Conservation (phyloP, 2,888 invertebrate genomes). For the Chelonus formosanus region DNA sequence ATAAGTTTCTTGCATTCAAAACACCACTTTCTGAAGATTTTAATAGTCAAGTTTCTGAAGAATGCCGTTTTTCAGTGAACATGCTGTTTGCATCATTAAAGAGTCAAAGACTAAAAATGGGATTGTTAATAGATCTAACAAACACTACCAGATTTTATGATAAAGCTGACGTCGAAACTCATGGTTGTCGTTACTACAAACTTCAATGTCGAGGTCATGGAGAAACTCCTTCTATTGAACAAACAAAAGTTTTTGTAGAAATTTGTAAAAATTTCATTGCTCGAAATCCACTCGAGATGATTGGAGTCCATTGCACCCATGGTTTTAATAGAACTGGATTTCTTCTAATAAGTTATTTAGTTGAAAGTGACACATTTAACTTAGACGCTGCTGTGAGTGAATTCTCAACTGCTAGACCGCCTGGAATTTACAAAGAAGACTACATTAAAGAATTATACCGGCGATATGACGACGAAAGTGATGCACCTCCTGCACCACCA, state of each 20-base stretch:
- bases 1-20: slow-evolving; percentile 93
- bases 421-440: slow-evolving; percentile 97
- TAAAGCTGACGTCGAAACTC: slow-evolving; percentile 77
- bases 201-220: slow-evolving; percentile 91
- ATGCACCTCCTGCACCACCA: slow-evolving; percentile 75
- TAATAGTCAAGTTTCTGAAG: slow-evolving; percentile 84
- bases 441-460: slow-evolving; percentile 87
- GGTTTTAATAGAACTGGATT: slow-evolving; percentile 99
- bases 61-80: slow-evolving; percentile 83
- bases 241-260: slow-evolving; percentile 84
- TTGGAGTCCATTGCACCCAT: slow-evolving; percentile 93
- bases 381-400: slow-evolving; percentile 83
- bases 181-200: slow-evolving; percentile 86
- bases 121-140: slow-evolving; percentile 96
- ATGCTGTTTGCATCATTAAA: slow-evolving; percentile 87
- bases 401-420: slow-evolving; percentile 82
- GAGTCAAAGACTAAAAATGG: slow-evolving; percentile 83
- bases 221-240: slow-evolving; percentile 88
- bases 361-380: slow-evolving; percentile 83
- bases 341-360: slow-evolving; percentile 89
- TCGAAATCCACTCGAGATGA: slow-evolving; percentile 78
- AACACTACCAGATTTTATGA: slow-evolving; percentile 95
- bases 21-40: slow-evolving; percentile 88
- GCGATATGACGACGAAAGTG: slow-evolving; percentile 79
- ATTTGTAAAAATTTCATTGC: slow-evolving; percentile 81